Conservation (phyloP, 2,888 invertebrate genomes). For the Drosophila atroscutellata region DNA sequence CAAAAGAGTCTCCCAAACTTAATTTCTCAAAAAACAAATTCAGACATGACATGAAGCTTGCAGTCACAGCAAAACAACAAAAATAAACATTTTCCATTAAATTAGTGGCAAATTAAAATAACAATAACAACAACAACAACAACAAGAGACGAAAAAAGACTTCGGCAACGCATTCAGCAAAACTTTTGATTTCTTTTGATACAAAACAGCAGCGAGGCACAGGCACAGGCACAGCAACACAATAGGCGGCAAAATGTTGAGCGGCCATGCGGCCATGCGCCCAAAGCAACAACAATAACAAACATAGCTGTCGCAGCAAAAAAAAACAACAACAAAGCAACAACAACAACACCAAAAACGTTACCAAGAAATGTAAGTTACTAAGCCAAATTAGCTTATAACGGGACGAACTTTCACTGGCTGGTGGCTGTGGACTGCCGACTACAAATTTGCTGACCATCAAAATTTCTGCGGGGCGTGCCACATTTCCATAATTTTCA, state of each 20-base stretch:
- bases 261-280: constrained; percentile 51
- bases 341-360: constrained; percentile 29
- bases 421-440: constrained; percentile 39
- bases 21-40: constrained; percentile 76
- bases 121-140: constrained; percentile 32
- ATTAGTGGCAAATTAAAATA: constrained; percentile 69
- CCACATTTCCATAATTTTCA: constrained; percentile 52
- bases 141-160: constrained; percentile 25
- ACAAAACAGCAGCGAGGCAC: constrained; percentile 18
- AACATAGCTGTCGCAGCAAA: constrained; percentile 14
- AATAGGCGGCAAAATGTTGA: constrained; percentile 58
- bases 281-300: constrained; percentile 43
- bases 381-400: constrained; percentile 77
- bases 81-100: constrained; percentile 56
- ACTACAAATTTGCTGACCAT: constrained; percentile 20
- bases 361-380: constrained; percentile 69
- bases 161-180: constrained; percentile 38
- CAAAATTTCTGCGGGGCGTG: constrained; percentile 47
- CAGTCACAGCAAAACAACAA: constrained; percentile 20
- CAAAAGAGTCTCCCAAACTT: constrained; percentile 49
- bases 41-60: constrained; percentile 36
- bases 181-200: constrained; percentile 75
- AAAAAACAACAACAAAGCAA: constrained; percentile 22
- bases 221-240: constrained; percentile 24
- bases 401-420: constrained; percentile 77